Base-by-base conservation (phyloP, 2,113 vertebrate species). In the Oreochromis tanganicae region DNA sequence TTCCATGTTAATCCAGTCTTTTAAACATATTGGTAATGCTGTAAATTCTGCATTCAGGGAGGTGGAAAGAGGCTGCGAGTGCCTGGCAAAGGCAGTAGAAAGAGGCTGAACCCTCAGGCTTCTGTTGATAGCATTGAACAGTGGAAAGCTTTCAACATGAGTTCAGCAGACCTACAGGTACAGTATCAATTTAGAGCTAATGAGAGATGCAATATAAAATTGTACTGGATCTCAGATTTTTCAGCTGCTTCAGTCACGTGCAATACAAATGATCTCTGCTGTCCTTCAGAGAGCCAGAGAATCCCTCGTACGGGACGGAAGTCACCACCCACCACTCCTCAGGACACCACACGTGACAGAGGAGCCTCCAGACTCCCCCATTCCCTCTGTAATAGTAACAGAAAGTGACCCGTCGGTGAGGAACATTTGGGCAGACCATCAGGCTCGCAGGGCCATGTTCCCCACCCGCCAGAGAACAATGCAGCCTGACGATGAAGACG, bases 371-470 rank as follows among this genome's bases (percentile, higher is more conserved):
- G 96, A 95, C 14, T 89, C 97, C 0, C 91, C 97, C 3, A 83
- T 97, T 5, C 93, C 97, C 82, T 94, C 95, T 9, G 95, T 97
- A 13, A 92, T 98, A 7, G 92, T 93, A 56, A 95, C 95, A 68
- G 96, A 96, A 54, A 96, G 94, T 1, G 91, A 97, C 9, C 91
- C 94, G 4, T 90, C 97, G 0, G n/a, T 97, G 54, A 95, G 97
- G 83, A 98, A 97, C 93, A 98, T 99, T 93, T 99, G 98, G 98
- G 97, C 97, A 0, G 98, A 99, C 88, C 98, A 98, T 81, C 97
- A 97, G 80, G 97, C 98, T 86, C 95, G 98, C 32, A 97, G 98
- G 85, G 97, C 98, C 55, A 95, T 99, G 95, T 99, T 99, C 88
- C 98, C 98, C 59, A 97, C 97, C 75, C 97, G 96, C 56, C 97